These are phyloP conservation scores for Ictalurus punctatus DNA, from an alignment of 2,113 vertebrate genomes.

Conservation along the genomic window DNA sequence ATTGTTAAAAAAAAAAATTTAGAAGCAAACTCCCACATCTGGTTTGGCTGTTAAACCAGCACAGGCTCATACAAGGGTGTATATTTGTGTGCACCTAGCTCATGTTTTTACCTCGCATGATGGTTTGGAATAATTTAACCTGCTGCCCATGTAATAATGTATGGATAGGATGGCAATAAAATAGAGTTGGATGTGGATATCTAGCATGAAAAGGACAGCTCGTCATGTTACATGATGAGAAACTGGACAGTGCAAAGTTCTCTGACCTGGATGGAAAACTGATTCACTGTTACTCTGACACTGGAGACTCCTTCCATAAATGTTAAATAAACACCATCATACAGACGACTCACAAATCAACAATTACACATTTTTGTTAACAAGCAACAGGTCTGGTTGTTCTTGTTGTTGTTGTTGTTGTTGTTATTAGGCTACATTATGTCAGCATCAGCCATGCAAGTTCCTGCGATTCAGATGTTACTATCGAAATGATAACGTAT, in stretches of 20 bases:
- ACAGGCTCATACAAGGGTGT: not conserved
- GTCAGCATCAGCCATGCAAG: not conserved
- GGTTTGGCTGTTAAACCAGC: not conserved
- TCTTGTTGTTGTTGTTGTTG: too few relatives aligned
- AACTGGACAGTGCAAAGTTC: not conserved
- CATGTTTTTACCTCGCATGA: not conserved
- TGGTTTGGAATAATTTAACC: not conserved
- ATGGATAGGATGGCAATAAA: not conserved
- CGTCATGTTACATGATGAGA: not conserved
- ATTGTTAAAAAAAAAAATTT: not conserved
- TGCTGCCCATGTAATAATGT: not conserved
- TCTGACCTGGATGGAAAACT: not conserved
- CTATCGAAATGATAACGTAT: not conserved
- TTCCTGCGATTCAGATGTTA: not conserved
- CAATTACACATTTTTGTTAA: not conserved
- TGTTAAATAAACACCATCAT: not conserved
- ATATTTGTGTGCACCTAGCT: not conserved
- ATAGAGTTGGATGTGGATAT: not conserved
- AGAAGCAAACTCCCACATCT: slow-evolving; percentile 6
- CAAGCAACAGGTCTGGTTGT: not conserved
- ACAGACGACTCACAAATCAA: not conserved
- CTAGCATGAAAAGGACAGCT: not conserved
- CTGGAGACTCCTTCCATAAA: not conserved
- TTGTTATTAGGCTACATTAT: not conserved
- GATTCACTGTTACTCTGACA: not conserved